Conservation (phyloP, 2,797 vertebrate species). For the Meda fulgida region DNA sequence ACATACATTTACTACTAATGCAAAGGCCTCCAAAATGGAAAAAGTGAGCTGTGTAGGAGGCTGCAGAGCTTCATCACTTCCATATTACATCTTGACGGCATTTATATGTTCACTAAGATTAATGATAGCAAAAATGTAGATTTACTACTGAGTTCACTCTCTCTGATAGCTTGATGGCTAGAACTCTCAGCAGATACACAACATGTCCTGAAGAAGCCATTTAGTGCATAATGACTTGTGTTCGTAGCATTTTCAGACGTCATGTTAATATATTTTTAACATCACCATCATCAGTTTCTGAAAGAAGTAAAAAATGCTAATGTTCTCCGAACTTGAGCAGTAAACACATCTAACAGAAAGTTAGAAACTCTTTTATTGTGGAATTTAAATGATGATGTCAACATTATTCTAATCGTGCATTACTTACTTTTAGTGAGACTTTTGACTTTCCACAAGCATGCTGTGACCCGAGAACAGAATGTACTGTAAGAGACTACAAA, state of each 20-base stretch:
- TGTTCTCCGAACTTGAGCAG: not conserved
- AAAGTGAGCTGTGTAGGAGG: not conserved
- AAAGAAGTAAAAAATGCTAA: slow-evolving; percentile 14
- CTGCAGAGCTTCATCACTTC: slow-evolving; percentile 30
- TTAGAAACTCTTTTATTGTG: not conserved
- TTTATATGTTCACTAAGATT: slow-evolving; percentile 39
- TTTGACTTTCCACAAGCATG: not conserved
- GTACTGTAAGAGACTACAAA: no score
- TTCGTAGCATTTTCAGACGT: slow-evolving; percentile 19
- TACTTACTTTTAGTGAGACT: not conserved
- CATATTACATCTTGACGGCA: slow-evolving; percentile 7
- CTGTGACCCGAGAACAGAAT: not conserved
- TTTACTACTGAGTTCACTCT: slow-evolving; percentile 17
- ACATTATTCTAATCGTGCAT: not conserved
- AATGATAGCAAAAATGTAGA: slow-evolving; percentile 32
- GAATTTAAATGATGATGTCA: slow-evolving; percentile 14
- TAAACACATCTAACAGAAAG: slow-evolving; percentile 25
- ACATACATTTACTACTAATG: slow-evolving; percentile 55
- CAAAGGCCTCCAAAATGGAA: slow-evolving; percentile 31
- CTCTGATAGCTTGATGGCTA: slow-evolving; percentile 9
- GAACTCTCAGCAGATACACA: slow-evolving; percentile 6
- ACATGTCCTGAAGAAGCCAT: slow-evolving; percentile 20
- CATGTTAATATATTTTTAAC: slow-evolving; percentile 37
- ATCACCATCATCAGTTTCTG: slow-evolving; percentile 30
- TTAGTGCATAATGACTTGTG: slow-evolving; percentile 36